A percentile compares a stretch with the other conserved stretches of the same genome.
phyloP scores from a whole-genome alignment of 2,888 invertebrate species.

The Cynaeus angustus region DNA sequence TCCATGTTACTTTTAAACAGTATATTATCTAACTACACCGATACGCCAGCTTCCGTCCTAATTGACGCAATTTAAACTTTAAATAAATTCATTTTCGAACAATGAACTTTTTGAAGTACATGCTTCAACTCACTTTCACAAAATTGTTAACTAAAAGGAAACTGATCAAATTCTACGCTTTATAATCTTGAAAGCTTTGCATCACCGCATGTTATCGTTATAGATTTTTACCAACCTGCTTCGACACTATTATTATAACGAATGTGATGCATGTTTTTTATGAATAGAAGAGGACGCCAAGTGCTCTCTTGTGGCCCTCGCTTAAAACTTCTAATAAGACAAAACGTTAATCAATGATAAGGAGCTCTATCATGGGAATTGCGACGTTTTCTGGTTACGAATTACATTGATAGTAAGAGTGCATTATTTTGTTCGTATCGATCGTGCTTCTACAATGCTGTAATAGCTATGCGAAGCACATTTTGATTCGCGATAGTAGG shows the following conservation, averaged over 20 bases:
- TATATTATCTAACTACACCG: conserved; percentile 36
- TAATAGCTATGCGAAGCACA: conserved; percentile 38
- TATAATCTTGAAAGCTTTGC: conserved; percentile 19
- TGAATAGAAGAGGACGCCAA: too few relatives aligned
- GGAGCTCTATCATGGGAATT: conserved; percentile 3
- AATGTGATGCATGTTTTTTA: too few relatives aligned
- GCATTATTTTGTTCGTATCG: conserved; percentile 14
- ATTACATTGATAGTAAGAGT: conserved; percentile 2
- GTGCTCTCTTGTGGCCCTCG: not conserved
- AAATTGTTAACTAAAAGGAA: conserved; percentile 39
- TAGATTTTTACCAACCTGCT: too few relatives aligned
- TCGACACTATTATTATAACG: too few relatives aligned
- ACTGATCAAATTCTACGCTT: conserved; percentile 25
- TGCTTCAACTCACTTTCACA: conserved; percentile 36
- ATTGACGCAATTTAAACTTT: conserved; percentile 46
- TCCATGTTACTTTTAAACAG: conserved; percentile 38
- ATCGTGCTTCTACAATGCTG: conserved; percentile 5
- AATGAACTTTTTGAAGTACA: conserved; percentile 38
- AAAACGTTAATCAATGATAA: conserved; percentile 2
- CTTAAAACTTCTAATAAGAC: conserved; percentile 12
- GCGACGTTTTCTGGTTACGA: conserved; percentile 1
- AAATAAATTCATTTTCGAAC: conserved; percentile 45
- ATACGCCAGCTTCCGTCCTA: conserved; percentile 23
- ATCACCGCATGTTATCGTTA: too few relatives aligned
- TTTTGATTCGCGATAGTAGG: conserved; percentile 22